phyloP scores from a whole-genome alignment of 1,140 invertebrate species.

The Sinella curviseta region DNA sequence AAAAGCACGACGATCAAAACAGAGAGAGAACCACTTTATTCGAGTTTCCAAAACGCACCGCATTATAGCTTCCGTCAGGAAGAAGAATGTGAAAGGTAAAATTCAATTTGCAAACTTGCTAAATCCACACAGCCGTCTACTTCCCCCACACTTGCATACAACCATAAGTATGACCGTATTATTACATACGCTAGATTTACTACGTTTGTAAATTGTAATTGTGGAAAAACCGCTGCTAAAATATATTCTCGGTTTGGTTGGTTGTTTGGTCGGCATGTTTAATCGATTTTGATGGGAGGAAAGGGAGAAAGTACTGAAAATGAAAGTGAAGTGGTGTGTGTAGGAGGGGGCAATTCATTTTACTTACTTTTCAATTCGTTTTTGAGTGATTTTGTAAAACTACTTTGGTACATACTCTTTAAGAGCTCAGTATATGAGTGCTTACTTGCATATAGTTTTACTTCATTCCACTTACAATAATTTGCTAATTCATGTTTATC shows the following conservation, averaged over 20 bases:
- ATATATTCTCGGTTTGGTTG: background rate
- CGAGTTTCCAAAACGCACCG: constrained; percentile 94
- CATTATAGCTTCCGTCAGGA: constrained; percentile 71
- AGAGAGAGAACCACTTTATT: constrained; percentile 78
- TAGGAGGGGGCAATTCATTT: too few species aligned
- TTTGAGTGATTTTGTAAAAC: too few species aligned
- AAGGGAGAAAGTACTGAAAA: background rate
- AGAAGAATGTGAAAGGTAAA: constrained; percentile 18
- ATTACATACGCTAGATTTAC: background rate
- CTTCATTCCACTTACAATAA: too few species aligned
- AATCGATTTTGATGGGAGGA: background rate
- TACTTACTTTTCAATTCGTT: too few species aligned
- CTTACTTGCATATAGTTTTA: too few species aligned
- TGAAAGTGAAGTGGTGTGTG: background rate
- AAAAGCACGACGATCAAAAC: too few species aligned
- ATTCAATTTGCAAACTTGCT: constrained; percentile 19
- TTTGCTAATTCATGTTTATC: too few species aligned
- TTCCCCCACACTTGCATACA: background rate
- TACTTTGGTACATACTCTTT: too few species aligned
- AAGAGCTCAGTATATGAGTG: too few species aligned
- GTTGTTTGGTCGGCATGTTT: background rate
- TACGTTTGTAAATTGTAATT: background rate
- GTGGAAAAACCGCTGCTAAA: background rate
- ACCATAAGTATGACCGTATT: background rate
- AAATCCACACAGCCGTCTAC: background rate